Evolutionary conservation across 2,797 vertebrate species (phyloP), one percentile per base, ranked within the genome.

Genomic region (Valencia hispanica): DNA sequence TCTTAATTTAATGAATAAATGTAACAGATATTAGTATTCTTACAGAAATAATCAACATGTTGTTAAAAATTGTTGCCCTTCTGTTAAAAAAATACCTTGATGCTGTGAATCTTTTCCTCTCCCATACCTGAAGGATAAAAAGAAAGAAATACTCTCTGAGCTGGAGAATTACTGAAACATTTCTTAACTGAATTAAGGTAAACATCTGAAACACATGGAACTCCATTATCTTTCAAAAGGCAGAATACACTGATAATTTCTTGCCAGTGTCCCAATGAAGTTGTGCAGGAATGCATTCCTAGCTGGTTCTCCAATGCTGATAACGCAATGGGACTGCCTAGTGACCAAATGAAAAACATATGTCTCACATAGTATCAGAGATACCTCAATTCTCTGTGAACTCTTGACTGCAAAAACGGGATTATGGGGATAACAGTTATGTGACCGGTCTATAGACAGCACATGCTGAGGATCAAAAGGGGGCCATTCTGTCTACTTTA

Each of bases 311-410:
- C 87, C 75, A 85, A 74, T 77, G 87, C 72, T 85, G 89, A 92
- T 92, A 90, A 92, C 86, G 75, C 85, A 79, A 70, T 8, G 2
- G 1, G 70, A 81, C 86, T 84, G 88, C 87, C 88, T 86, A 87
- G 86, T 84, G 84, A 84, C 88, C 86, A 92, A 94, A 94, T 91
- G 86, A 86, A 92, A 93, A 93, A 85, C 93, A 94, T 83, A 91
- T 93, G 92, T 89, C 88, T 86, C 79, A 92, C 89, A 83, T 71
- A 84, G 85, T 86, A 80, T 76, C 84, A 87, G 87, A 88, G 87
- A 87, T 77, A 73, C 90, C 89, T 91, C 92, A 84, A 89, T 91
- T 89, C 86, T 86, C 76, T 25, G 4, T 90, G 91, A 93, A 93
- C 93, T 90, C 84, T 89, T 89, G 84, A 93, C 91, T 86, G 79